Conservation (phyloP, 2,113 vertebrate species). For the Melanostigma gelatinosum region DNA sequence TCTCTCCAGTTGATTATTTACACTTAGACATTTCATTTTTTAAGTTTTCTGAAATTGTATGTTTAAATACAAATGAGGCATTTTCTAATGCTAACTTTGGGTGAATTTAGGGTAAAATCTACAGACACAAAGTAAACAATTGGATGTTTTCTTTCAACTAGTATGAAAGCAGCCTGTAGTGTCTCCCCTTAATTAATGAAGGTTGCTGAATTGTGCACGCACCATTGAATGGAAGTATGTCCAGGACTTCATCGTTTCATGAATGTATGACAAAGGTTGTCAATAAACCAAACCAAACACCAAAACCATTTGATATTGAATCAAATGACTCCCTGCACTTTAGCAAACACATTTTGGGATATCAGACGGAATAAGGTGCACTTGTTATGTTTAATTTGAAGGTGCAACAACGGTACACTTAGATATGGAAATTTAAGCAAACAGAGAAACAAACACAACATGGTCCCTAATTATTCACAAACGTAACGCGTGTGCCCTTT, state of each 20-base stretch:
- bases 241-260: neutral
- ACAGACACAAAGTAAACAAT: too few relatives aligned
- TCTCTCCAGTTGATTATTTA: neutral
- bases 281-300: neutral
- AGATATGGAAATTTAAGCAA: neutral
- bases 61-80: too few relatives aligned
- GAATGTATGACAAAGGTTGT: neutral
- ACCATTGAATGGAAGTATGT: neutral
- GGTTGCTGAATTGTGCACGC: neutral
- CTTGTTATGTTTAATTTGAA: neutral
- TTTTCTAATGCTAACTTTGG: too few relatives aligned
- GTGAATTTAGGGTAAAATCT: too few relatives aligned
- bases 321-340: neutral
- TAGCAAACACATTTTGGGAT: neutral
- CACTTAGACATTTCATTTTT: too few relatives aligned
- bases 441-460: neutral
- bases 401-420: conserved; percentile 1
- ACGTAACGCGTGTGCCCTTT: neutral
- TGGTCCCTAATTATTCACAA: conserved; percentile 4
- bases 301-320: neutral
- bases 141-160: neutral
- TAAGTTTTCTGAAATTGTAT: too few relatives aligned
- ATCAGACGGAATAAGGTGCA: neutral
- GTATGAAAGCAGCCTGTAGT: neutral
- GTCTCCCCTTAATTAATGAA: neutral